Conservation (phyloP, 1,140 invertebrate genomes). For the Goniozus legneri region DNA sequence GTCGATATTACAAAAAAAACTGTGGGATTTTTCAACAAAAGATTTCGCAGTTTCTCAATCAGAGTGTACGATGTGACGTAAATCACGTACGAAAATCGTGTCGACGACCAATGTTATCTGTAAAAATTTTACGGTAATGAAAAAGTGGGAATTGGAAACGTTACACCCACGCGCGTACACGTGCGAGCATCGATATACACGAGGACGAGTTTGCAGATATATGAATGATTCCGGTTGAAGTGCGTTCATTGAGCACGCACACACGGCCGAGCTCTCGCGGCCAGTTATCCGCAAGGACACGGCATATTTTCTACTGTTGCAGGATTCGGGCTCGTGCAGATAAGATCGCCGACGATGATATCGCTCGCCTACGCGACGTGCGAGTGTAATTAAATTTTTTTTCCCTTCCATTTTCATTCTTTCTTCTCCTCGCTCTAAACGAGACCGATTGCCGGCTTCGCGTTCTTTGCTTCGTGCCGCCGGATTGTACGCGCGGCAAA, state of each 20-base stretch:
- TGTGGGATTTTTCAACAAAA: no score
- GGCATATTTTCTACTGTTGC: slow-evolving; percentile 32
- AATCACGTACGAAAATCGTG: no score
- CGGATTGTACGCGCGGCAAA: no score
- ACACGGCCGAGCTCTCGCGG: slow-evolving; percentile 27
- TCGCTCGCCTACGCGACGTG: slow-evolving; percentile 12
- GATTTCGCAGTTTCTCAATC: no score
- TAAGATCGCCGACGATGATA: no score
- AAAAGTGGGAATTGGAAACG: neutral
- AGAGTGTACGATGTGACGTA: no score
- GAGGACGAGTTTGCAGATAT: slow-evolving; percentile 45
- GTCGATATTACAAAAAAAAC: no score
- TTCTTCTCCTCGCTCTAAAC: no score
- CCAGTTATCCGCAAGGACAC: slow-evolving; percentile 42
- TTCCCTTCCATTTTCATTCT: no score
- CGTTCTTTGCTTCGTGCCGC: no score
- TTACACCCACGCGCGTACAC: slow-evolving; percentile 14
- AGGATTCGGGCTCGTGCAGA: no score
- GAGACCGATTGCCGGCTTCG: no score
- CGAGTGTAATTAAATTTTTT: neutral
- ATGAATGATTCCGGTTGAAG: slow-evolving; percentile 51
- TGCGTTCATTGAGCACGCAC: slow-evolving; percentile 44
- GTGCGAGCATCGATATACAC: slow-evolving; percentile 20
- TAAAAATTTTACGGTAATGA: neutral
- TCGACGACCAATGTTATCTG: neutral